Evolutionary conservation across 2,888 invertebrate species (phyloP).

Genomic region (Drosophila falleni): DNA sequence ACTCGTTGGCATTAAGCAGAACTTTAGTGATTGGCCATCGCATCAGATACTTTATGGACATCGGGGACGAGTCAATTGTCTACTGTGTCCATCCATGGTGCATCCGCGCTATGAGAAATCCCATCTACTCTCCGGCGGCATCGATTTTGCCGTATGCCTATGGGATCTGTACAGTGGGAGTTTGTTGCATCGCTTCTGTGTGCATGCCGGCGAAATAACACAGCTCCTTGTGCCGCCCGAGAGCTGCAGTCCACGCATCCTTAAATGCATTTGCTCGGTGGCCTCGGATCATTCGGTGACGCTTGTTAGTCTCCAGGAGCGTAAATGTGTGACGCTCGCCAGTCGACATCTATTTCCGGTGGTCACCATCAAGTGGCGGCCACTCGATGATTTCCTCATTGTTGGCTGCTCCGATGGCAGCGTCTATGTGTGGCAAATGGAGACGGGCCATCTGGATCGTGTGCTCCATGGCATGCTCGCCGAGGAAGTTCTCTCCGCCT

Average conservation of each 20-base stretch:
- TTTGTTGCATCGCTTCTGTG: conserved; percentile 96
- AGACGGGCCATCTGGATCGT: conserved; percentile 98
- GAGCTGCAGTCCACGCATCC: conserved; percentile 94
- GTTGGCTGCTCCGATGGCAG: conserved; percentile 99
- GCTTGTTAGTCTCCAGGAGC: conserved; percentile 93
- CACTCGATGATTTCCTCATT: conserved; percentile 98
- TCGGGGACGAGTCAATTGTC: conserved; percentile 96
- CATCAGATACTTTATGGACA: conserved; percentile 96
- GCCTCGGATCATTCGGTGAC: conserved; percentile 99
- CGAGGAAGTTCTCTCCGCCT: conserved; percentile 97
- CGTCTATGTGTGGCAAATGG: conserved; percentile 99
- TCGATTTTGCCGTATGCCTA: conserved; percentile 97
- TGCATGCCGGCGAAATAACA: conserved; percentile 98
- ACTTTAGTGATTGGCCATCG: conserved; percentile 92
- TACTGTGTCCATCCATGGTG: conserved; percentile 97
- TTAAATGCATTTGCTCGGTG: conserved; percentile 98
- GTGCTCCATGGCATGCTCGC: conserved; percentile 98
- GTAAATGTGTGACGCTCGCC: conserved; percentile 97
- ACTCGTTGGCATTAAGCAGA: conserved; percentile 93
- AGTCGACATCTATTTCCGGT: conserved; percentile 96
- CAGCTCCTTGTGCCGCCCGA: conserved; percentile 97
- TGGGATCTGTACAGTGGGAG: conserved; percentile 97
- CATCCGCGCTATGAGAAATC: conserved; percentile 94
- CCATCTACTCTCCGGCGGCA: conserved; percentile 97
- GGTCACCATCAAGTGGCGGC: conserved; percentile 97